Conservation (phyloP, 2,888 invertebrate genomes). For the Melinopterus prodromus region DNA sequence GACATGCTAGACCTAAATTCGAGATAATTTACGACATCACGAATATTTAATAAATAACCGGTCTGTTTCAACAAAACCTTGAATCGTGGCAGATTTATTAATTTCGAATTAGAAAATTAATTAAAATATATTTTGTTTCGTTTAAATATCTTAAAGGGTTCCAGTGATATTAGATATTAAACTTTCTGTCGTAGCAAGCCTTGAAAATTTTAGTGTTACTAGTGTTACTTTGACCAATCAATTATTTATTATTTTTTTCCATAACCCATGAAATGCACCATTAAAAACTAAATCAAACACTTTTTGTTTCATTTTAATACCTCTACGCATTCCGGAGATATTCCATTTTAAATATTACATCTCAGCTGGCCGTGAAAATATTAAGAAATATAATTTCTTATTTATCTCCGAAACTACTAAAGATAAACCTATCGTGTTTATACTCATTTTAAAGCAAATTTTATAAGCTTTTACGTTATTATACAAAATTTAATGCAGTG, state of each 20-base stretch:
- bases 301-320: not conserved
- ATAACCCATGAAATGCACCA: not conserved
- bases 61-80: not conserved
- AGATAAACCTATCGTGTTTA: not conserved
- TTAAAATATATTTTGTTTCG: not conserved
- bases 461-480: not conserved
- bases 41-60: not conserved
- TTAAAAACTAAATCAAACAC: not conserved
- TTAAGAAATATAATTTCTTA: too few relatives aligned
- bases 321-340: not conserved
- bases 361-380: not conserved
- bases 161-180: not conserved
- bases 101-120: not conserved
- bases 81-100: not conserved
- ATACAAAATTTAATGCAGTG: not conserved
- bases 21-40: not conserved
- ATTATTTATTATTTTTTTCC: not conserved
- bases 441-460: not conserved
- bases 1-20: not conserved
- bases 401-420: not conserved
- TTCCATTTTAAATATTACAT: not conserved
- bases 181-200: not conserved
- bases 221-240: too few relatives aligned
- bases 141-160: not conserved
- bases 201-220: not conserved